Evolutionary conservation across 2,113 vertebrate species (phyloP).

Genomic region (Oncorhynchus masou): DNA sequence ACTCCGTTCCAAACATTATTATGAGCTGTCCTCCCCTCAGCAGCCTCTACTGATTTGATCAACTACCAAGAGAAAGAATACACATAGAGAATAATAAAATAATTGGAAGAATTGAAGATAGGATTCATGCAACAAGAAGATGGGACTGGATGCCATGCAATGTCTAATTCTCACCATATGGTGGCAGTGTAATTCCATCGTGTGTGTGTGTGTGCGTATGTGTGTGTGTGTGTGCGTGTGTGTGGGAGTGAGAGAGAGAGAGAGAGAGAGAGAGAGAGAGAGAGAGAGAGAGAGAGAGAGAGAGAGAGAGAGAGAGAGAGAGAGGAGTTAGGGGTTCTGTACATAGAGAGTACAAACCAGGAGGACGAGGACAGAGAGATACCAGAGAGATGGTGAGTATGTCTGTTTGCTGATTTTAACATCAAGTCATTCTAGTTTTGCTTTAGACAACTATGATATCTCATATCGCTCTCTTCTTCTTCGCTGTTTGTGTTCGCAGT

Average conservation of each 20-base stretch:
- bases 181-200: not conserved
- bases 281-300: not conserved
- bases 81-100: not conserved
- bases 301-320: not conserved
- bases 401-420: too few relatives aligned
- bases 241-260: not conserved
- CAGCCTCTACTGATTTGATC: too few relatives aligned
- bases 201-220: not conserved
- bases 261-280: not conserved
- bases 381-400: not conserved
- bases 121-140: not conserved
- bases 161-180: not conserved
- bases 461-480: not conserved
- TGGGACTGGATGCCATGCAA: not conserved
- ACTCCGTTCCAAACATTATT: too few relatives aligned
- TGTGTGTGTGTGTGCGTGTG: not conserved
- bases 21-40: too few relatives aligned
- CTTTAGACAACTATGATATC: not conserved
- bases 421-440: not conserved
- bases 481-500: conserved; percentile 58
- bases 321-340: not conserved
- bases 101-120: not conserved
- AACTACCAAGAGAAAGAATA: not conserved
- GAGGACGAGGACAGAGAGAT: not conserved
- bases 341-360: not conserved